Base-by-base conservation (phyloP, 1,140 invertebrate species). In the Eciton burchellii region DNA sequence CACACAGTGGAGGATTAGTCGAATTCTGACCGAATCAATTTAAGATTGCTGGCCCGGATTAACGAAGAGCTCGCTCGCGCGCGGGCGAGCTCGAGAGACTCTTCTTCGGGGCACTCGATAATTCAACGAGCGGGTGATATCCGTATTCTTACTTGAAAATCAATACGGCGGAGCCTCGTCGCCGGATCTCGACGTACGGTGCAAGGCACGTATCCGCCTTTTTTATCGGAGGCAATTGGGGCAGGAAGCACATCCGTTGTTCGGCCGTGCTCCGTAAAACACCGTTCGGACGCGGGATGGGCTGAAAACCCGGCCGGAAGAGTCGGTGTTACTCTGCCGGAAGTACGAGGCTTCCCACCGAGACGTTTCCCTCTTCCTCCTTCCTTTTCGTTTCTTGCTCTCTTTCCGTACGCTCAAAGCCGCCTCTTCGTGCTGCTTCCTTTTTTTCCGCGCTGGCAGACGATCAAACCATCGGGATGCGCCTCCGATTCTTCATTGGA, bases 81-180 rank as follows among this genome's bases (percentile, higher is more conserved):
- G 49, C 29, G 19, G 66, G 29, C 29, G 35, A 77, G 16, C 35
- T 77, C 63, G 21, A 77, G 29, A 68, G 62, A 54, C 21, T 12
- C n/a, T 57, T 79, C 63, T 43, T 66, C 21, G 68, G 12, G 63
- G 16, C n/a, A 57, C 74, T 79, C 74, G 74, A 79, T 79, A 79
- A 79, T 79, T 79, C 74, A 79, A 70, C 63, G 74, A 49, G 57
- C 57, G 26, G 41, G 11, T 29, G 74, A 79, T 79, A 70, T 68
- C 24, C 60, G 74, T 77, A 77, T 79, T 79, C 49, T 79, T 79
- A 79, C 49, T 16, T 79, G 63, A 57, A 79, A 70, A 79, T 79
- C 74, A 79, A 79, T 79, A 79, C 73, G 74, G 16, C 4, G 47
- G 6, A 9, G 16, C 21, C 21, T 65, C 72, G 43, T 77, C 35